Evolutionary conservation across 2,113 vertebrate species (phyloP), one percentile per base, ranked within the genome.

Genomic region (Corythaeola cristata): DNA sequence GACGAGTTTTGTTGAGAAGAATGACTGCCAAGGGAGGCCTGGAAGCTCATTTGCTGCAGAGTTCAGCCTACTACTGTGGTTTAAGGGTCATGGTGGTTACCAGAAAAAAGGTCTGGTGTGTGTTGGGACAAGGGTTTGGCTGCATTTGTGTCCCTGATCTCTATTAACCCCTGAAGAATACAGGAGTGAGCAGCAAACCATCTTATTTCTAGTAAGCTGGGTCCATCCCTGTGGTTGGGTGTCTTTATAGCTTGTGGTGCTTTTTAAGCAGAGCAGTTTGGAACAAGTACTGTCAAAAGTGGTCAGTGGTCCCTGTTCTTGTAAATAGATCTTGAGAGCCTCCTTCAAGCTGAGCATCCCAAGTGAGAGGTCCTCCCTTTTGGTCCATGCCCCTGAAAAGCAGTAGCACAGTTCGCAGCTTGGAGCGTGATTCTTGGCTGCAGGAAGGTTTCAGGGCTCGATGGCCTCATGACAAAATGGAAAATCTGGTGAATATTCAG

Each of bases 1-100:
- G 84, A 91, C 89, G 58, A 62, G 92, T 96, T 96, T 79, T 79
- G 83, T 93, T 55, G 16, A 37, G 71, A 76, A 82, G 87, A 87
- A 82, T 9, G 50, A 28, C 69, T 92, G 92, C 92, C 86, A 90
- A 84, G 73, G 72, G 86, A 94, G n/a, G 62, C 21, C 80, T 91
- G 84, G 80, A 79, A 88, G 85, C 69, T 79, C 87, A 33, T 87
- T 63, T 88, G 74, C 95, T 85, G 73, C 4, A 4, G 45, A 1
- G 8, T 55, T 86, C 88, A 92, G 52, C 55, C 21, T 71, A 10
- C 49, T 60, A 2, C 33, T 90, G 90, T 5, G 12, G 82, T 71
- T 76, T 91, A 90, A 80, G 90, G 92, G 83, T 89, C 73, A 7
- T 23, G 28, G 47, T 77, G 91, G 83, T 71, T 78, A 93, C 83